Conservation (phyloP, 1,140 invertebrate species). For the Idris sp. region DNA sequence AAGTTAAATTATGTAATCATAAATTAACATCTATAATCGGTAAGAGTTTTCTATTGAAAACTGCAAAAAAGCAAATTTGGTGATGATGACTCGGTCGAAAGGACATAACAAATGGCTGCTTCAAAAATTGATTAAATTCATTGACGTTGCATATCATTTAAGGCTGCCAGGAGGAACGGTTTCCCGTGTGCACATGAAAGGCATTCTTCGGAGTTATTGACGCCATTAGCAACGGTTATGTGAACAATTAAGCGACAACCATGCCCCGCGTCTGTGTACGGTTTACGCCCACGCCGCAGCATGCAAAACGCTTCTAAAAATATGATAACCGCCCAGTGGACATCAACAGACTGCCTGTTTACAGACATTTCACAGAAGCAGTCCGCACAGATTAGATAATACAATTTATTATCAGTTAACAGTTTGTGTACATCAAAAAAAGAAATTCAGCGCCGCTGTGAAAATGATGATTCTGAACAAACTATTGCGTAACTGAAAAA, state of each 20-base stretch:
- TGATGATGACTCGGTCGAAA: slow-evolving; percentile 8
- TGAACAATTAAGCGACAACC: slow-evolving; percentile 62
- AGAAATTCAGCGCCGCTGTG: slow-evolving; percentile 12
- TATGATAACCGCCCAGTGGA: slow-evolving; percentile 38
- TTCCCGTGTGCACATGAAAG: slow-evolving; percentile 48
- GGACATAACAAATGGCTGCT: slow-evolving; percentile 24
- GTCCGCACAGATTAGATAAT: slow-evolving; percentile 57
- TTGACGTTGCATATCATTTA: slow-evolving; percentile 34
- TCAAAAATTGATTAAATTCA: slow-evolving; percentile 39
- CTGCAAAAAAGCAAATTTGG: too few species aligned
- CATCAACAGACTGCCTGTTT: slow-evolving; percentile 32
- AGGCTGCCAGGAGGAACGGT: slow-evolving; percentile 40
- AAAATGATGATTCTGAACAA: slow-evolving; percentile 11
- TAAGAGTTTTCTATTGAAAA: too few species aligned
- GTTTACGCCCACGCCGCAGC: slow-evolving; percentile 55
- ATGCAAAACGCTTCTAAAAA: slow-evolving; percentile 62
- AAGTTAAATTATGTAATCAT: too few species aligned
- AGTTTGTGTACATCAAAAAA: slow-evolving; percentile 29
- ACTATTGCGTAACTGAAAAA: slow-evolving; percentile 19
- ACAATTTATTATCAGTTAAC: slow-evolving; percentile 26
- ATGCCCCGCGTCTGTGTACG: slow-evolving; percentile 29
- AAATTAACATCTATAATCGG: too few species aligned
- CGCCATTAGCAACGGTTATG: slow-evolving; percentile 64
- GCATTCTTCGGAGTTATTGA: slow-evolving; percentile 51
- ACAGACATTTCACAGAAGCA: slow-evolving; percentile 44